phyloP scores from a whole-genome alignment of 2,888 invertebrate genomes.

The Acleris cristana region DNA sequence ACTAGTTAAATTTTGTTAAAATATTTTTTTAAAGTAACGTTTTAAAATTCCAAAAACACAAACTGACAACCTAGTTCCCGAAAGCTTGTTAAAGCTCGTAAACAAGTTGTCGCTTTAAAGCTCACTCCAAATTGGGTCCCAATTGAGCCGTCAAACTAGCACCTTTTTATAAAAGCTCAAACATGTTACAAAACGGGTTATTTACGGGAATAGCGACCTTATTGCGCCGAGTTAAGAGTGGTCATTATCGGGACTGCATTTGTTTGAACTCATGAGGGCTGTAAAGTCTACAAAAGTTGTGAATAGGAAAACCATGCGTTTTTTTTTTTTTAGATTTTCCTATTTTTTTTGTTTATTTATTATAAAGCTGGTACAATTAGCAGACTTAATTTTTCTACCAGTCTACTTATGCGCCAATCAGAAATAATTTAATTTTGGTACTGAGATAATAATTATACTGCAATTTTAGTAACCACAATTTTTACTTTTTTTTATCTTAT shows the following conservation, averaged over 20 bases:
- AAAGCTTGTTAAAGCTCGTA: slow-evolving; percentile 11
- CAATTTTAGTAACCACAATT: too few relatives aligned
- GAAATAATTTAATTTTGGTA: too few relatives aligned
- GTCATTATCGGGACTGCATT: background rate
- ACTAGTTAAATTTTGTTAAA: too few relatives aligned
- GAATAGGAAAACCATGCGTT: slow-evolving; percentile 11
- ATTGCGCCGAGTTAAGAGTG: background rate
- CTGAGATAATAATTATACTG: too few relatives aligned
- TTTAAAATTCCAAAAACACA: background rate
- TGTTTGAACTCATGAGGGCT: slow-evolving; percentile 14
- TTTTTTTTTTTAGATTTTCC: background rate
- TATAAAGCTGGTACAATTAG: background rate
- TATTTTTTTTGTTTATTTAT: background rate
- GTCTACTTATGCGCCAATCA: too few relatives aligned
- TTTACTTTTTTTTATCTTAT: too few relatives aligned
- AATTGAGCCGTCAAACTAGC: slow-evolving; percentile 21
- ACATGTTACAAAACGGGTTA: background rate
- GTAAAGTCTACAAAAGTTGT: slow-evolving; percentile 8
- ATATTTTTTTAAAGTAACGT: background rate
- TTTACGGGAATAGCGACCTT: slow-evolving; percentile 5
- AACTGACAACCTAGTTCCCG: background rate
- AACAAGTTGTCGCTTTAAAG: slow-evolving; percentile 16
- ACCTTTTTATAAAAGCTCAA: slow-evolving; percentile 25
- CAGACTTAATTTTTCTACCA: too few relatives aligned
- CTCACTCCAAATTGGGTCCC: slow-evolving; percentile 23